Evolutionary conservation across 2,888 invertebrate genomes (phyloP), one percentile per base, ranked within the genome.

Genomic region (Stenolophus ochropezus): DNA sequence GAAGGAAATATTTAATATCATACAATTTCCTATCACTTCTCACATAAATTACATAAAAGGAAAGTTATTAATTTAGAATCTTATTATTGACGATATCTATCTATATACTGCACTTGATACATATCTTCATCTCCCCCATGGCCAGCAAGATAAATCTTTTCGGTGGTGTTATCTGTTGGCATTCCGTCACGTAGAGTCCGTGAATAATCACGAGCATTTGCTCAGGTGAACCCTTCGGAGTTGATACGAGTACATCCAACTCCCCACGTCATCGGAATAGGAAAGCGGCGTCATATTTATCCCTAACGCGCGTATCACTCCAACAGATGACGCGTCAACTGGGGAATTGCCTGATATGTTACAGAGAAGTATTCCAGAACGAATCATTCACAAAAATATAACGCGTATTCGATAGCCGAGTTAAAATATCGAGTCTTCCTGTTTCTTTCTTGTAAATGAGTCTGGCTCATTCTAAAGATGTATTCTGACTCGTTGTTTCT

Each of bases 211-310:
- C n/a, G 14, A 14, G 33, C 16, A 69, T 69, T 69, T 69, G 18
- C 61, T 27, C 61, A 69, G 65, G 65, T 69, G 33, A 16, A 69
- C 21, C 56, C 56, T 56, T 42, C 8, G 33, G 33, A 42, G 11
- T 42, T 42, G 33, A 16, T 8, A 33, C 18, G 2, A 14, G 16
- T 14, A 69, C 6, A 69, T 69, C 33, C 33, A 25, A 33, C 65
- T 42, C 33, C 4, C 33, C 6, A 18, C 65, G 33, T 69, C 65
- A 69, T 69, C 33, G 18, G 65, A 69, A 69, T 69, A 33, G 27
- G 33, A 6, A 69, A 69, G 65, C 27, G 33, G 65, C 42, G 18
- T 33, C 65, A 69, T 69, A 69, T 69, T 69, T 69, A 69, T 69
- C 65, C 65, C 33, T 69, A 69, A 33, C 65, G 27, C 8, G 33